Percentiles rank a stretch among this genome's conserved stretches.
Evolutionary conservation across 2,113 vertebrate species (phyloP).

Genomic region (Rhipidura dahli): DNA sequence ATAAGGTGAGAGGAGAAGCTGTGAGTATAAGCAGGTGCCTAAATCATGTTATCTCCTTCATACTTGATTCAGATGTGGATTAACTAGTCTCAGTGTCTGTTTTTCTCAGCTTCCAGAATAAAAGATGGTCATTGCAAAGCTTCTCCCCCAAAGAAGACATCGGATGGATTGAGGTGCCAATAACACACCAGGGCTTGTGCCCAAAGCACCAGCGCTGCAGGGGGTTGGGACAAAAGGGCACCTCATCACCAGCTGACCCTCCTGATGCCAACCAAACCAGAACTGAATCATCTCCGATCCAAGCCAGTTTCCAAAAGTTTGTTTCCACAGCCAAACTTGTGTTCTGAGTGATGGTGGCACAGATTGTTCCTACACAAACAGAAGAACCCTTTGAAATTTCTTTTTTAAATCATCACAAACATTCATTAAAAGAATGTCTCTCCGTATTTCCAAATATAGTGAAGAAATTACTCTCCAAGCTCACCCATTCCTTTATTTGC

Average conservation of each 20-base stretch:
- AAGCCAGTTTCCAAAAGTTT: neutral
- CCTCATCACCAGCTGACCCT: neutral
- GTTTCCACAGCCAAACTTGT: neutral
- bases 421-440: neutral
- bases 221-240: neutral
- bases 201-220: fast-evolving
- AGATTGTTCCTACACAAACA: neutral
- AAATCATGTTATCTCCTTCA: neutral
- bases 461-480: neutral
- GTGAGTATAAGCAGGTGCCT: neutral
- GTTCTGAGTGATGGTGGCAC: neutral
- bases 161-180: neutral
- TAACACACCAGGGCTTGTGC: neutral
- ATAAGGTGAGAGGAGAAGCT: neutral
- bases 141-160: neutral
- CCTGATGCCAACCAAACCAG: neutral
- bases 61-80: fast-evolving
- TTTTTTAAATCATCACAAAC: neutral
- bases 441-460: neutral
- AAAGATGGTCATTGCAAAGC: neutral
- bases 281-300: neutral
- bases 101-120: neutral
- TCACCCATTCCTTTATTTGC: neutral
- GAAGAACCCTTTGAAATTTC: neutral
- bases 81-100: neutral